These are phyloP conservation scores for Megalops atlanticus DNA, from an alignment of 2,113 vertebrate genomes.

Conservation along the genomic window DNA sequence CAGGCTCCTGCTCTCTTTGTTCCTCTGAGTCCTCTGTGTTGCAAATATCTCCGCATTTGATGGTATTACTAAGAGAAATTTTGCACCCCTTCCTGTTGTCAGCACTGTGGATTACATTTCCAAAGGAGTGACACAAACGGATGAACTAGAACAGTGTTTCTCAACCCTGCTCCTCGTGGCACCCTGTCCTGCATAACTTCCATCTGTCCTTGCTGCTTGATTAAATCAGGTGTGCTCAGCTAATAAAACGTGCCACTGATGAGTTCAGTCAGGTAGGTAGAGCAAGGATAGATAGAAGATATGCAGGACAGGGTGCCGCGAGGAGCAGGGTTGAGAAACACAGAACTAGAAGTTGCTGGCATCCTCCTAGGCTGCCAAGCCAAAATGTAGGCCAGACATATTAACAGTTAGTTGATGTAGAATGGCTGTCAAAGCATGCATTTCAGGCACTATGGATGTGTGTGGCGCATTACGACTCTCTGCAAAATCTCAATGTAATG, in stretches of 20 bases:
- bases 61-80: constrained; percentile 27
- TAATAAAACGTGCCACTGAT: no score
- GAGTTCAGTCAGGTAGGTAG: no score
- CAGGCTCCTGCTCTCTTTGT: constrained; percentile 54
- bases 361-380: neutral
- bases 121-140: neutral
- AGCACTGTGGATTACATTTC: neutral
- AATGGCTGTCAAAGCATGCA: neutral
- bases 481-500: neutral
- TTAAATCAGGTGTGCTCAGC: no score
- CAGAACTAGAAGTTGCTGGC: neutral
- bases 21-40: constrained; percentile 47
- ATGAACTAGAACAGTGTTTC: neutral
- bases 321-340: no score
- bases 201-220: no score
- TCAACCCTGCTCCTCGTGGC: no score
- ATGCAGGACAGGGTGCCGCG: no score
- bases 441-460: neutral
- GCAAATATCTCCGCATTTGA: constrained; percentile 31
- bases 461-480: no score
- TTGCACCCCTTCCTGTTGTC: constrained; percentile 30
- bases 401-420: neutral
- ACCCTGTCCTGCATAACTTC: no score
- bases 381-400: neutral
- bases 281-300: no score